phyloP scores from a whole-genome alignment of 2,113 vertebrate genomes.

The Psephotus haematonotus region DNA sequence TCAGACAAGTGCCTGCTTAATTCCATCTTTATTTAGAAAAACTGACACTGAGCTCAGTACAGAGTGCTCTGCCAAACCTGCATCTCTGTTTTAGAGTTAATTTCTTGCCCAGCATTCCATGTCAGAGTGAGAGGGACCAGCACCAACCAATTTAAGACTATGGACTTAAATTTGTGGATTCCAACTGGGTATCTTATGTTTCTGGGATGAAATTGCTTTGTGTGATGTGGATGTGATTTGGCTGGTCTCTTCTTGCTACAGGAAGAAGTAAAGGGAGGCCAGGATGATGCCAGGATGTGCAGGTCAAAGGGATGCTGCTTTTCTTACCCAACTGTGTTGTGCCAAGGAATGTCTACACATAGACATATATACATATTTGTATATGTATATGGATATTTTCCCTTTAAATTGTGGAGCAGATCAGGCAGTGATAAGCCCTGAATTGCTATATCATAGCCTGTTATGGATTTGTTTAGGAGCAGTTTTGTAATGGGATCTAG shows the following conservation, averaged over 20 bases:
- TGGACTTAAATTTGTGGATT: not conserved
- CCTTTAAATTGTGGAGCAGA: not conserved
- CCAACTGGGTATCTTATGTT: not conserved
- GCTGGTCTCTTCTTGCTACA: not conserved
- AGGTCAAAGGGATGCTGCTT: not conserved
- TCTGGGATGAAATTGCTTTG: not conserved
- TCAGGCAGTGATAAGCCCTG: not conserved
- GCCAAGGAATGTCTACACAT: not conserved
- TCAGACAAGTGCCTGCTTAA: not conserved
- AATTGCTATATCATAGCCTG: not conserved
- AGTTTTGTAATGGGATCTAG: not conserved
- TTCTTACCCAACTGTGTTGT: not conserved
- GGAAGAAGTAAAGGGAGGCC: not conserved
- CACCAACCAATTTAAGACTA: not conserved
- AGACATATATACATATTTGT: not conserved
- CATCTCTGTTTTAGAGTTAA: not conserved
- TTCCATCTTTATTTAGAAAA: constrained; percentile 23
- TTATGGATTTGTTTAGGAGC: not conserved
- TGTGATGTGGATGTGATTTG: not conserved
- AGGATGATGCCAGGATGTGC: not conserved
- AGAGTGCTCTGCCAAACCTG: not conserved
- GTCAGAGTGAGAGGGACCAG: not conserved
- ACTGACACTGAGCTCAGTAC: not conserved
- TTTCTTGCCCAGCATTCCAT: not conserved
- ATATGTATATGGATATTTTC: not conserved